Evolutionary conservation across 2,888 invertebrate species (phyloP), one percentile per base, ranked within the genome.

Genomic region (Brachyptera putata): DNA sequence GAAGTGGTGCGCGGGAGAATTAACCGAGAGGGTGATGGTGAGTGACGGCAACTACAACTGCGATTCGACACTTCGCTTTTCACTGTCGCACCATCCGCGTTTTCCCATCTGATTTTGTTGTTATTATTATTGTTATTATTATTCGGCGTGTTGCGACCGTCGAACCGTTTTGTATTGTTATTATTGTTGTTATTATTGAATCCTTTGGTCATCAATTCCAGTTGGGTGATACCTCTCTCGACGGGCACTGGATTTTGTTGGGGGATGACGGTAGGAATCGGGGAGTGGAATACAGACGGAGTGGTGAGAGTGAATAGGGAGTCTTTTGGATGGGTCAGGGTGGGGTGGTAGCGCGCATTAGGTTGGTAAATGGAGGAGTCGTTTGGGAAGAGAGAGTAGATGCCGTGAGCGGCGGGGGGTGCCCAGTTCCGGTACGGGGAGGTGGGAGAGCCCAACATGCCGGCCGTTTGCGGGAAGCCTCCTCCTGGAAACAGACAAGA

Each of bases 231-330:
- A 53, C 65, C 65, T 21, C 66, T 18, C 11, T 64, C 65, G 37
- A 57, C 62, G 9, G 60, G 55, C 34, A 34, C 16, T 25, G 55
- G 7, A n/a, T n/a, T n/a, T n/a, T 39, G 49, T 22, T 59, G 56
- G 49, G 55, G 34, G 11, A 49, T 39, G 18, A 21, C 11, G 43
- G 61, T 49, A 46, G 84, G 83, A 67, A 84, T 81, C 1, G 84
- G 84, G 48, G 84, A 84, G 74, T 84, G 84, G 22, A 85, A 85
- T 58, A 85, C 85, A 25, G 79, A 79, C 1, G 80, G 80, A 21
- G 85, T 85, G 58, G 85, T 24, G 25, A 39, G 14, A 3, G 56
- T 36, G 39, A 24, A 25, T 9, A 24, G 22, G n/a, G 43, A 25
- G 21, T 25, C 37, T 22, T 57, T 57, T 14, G 25, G 43, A 16